Evolutionary conservation across 2,888 invertebrate genomes (phyloP).

Genomic region (Vesta saturnalis): DNA sequence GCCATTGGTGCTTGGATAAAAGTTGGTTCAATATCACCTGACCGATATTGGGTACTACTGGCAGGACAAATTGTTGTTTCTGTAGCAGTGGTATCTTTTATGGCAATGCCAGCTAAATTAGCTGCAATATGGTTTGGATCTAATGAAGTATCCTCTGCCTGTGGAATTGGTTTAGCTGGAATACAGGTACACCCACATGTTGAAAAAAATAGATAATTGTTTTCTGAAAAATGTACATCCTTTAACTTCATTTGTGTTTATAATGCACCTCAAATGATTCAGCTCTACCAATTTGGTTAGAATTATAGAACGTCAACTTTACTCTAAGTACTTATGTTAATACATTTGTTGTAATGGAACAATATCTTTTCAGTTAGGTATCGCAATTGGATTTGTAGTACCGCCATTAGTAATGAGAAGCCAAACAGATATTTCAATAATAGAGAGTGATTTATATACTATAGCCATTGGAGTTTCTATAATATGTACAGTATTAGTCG

Average conservation of each 20-base stretch:
- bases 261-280: no score
- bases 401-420: slow-evolving; percentile 72
- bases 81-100: slow-evolving; percentile 89
- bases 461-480: slow-evolving; percentile 90
- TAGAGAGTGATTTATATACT: slow-evolving; percentile 75
- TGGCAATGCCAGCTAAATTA: slow-evolving; percentile 89
- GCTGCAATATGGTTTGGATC: slow-evolving; percentile 98
- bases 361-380: slow-evolving; percentile 79
- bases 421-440: slow-evolving; percentile 68
- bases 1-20: slow-evolving; percentile 78
- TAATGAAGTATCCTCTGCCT: slow-evolving; percentile 96
- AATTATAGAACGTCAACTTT: no score
- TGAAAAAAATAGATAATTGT: neutral
- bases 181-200: slow-evolving; percentile 79
- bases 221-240: no score
- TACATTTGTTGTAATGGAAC: no score
- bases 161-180: slow-evolving; percentile 97
- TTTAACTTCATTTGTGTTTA: no score
- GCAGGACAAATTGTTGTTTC: slow-evolving; percentile 87
- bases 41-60: slow-evolving; percentile 87
- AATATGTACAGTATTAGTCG: slow-evolving; percentile 81
- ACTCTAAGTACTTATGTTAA: no score
- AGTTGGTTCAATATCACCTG: slow-evolving; percentile 82
- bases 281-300: no score
- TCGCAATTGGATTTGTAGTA: slow-evolving; percentile 86